phyloP scores from a whole-genome alignment of 1,140 invertebrate genomes.

The Homalodisca vitripennis region DNA sequence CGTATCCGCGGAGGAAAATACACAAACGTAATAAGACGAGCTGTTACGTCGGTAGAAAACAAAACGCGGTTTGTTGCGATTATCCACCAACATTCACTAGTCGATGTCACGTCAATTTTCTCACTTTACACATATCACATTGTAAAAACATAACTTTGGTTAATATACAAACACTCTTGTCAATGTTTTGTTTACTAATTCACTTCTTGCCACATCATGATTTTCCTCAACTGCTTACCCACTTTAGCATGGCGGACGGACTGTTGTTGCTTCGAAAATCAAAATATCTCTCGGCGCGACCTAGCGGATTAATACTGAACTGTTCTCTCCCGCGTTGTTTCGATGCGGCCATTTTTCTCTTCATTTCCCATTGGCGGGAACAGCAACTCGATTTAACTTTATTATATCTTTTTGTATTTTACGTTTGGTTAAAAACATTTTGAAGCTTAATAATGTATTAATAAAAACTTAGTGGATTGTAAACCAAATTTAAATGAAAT shows the following conservation, averaged over 20 bases:
- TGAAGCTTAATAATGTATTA: too few species aligned
- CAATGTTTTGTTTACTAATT: slow-evolving; percentile 24
- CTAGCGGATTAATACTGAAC: slow-evolving; percentile 23
- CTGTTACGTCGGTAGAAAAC: slow-evolving; percentile 34
- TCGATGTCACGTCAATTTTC: slow-evolving; percentile 17
- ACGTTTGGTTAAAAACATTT: too few species aligned
- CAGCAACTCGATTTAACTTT: too few species aligned
- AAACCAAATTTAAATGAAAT: too few species aligned
- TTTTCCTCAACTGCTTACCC: slow-evolving; percentile 52
- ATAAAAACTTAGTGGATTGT: too few species aligned
- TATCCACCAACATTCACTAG: slow-evolving; percentile 16
- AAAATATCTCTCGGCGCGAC: slow-evolving; percentile 29
- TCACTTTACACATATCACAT: slow-evolving; percentile 31
- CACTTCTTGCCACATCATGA: slow-evolving; percentile 54
- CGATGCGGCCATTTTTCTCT: slow-evolving; percentile 22
- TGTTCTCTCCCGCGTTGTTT: slow-evolving; percentile 32
- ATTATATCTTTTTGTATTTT: too few species aligned
- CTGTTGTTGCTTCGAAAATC: slow-evolving; percentile 35
- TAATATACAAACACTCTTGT: slow-evolving; percentile 1
- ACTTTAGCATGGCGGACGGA: slow-evolving; percentile 52
- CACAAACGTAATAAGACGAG: slow-evolving; percentile 32
- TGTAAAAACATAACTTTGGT: slow-evolving; percentile 25
- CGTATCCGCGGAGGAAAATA: background rate
- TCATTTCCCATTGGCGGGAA: background rate
- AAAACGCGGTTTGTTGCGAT: slow-evolving; percentile 27